phyloP scores from a whole-genome alignment of 1,140 invertebrate species.

The Pseudomyrmex cubaensis region DNA sequence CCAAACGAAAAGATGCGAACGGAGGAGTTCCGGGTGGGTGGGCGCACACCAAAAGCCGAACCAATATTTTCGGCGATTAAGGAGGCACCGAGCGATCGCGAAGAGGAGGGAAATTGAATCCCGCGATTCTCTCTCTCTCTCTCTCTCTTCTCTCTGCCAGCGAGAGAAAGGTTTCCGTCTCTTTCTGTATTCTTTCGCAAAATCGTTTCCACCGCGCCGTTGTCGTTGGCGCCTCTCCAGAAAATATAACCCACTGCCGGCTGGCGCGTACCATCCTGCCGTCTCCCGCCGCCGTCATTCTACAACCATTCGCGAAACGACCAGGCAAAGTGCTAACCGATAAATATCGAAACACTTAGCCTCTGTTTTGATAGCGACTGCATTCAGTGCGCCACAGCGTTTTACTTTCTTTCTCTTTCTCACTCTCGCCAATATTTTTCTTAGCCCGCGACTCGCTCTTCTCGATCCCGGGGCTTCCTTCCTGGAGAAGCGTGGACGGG shows the following conservation, averaged over 20 bases:
- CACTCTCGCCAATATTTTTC: conserved; percentile 59
- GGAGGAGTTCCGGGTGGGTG: neutral
- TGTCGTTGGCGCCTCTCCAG: conserved; percentile 79
- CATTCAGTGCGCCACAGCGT: conserved; percentile 43
- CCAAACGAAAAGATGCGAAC: conserved; percentile 49
- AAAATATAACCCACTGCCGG: conserved; percentile 76
- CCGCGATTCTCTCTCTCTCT: conserved; percentile 18
- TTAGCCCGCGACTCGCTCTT: conserved; percentile 28
- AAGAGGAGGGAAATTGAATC: conserved; percentile 77
- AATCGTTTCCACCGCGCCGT: conserved; percentile 69
- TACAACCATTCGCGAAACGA: conserved; percentile 66
- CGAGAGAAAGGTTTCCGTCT: neutral
- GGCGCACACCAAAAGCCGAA: conserved; percentile 15
- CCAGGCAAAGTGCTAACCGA: conserved; percentile 75
- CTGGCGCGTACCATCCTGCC: conserved; percentile 32
- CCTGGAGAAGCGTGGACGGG: neutral
- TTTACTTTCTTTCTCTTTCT: neutral
- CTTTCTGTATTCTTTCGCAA: conserved; percentile 30
- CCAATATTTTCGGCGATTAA: conserved; percentile 82
- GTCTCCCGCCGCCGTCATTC: conserved; percentile 42
- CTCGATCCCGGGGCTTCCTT: neutral
- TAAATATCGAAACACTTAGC: conserved; percentile 84
- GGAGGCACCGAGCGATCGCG: conserved; percentile 34
- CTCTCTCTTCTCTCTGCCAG: neutral
- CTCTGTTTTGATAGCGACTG: conserved; percentile 78